Percentiles rank a stretch among this genome's conserved stretches.
Conservation (phyloP, 2,797 vertebrate species). For the Chelmon rostratus region DNA sequence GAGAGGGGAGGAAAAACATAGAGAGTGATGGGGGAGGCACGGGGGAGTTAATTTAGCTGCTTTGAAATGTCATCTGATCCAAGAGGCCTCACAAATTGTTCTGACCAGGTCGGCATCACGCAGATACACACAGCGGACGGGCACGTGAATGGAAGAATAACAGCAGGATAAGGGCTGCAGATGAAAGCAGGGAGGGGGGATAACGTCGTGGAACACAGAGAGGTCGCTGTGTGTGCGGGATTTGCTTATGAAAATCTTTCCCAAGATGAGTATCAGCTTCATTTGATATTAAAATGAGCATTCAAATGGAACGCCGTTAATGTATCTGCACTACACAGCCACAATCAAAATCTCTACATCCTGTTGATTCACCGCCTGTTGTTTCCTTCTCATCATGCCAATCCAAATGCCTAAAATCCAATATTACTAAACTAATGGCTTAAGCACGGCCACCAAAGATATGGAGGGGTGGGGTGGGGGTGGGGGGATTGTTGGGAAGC, state of each 20-base stretch:
- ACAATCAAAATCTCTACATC: constrained; percentile 27
- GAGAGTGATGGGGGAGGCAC: neutral
- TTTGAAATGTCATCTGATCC: constrained; percentile 47
- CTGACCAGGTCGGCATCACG: neutral
- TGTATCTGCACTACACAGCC: constrained; percentile 10
- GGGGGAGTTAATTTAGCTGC: constrained; percentile 28
- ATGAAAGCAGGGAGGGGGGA: neutral
- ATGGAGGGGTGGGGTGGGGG: neutral
- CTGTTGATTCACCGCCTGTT: constrained; percentile 31
- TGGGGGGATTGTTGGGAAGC: constrained; percentile 5
- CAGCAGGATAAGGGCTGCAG: neutral
- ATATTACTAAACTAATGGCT: constrained; percentile 56
- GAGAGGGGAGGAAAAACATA: neutral
- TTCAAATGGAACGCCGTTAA: neutral
- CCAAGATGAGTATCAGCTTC: neutral
- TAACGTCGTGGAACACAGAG: neutral
- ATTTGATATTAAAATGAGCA: neutral
- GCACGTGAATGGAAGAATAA: neutral
- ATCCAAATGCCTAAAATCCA: constrained; percentile 55
- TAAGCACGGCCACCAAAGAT: constrained; percentile 22
- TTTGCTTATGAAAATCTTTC: constrained; percentile 17
- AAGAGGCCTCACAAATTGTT: constrained; percentile 24
- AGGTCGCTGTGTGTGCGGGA: neutral
- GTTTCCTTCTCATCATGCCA: constrained; percentile 31
- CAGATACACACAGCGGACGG: neutral